phyloP scores from a whole-genome alignment of 2,888 invertebrate species.

The Neoitamus cyanurus region DNA sequence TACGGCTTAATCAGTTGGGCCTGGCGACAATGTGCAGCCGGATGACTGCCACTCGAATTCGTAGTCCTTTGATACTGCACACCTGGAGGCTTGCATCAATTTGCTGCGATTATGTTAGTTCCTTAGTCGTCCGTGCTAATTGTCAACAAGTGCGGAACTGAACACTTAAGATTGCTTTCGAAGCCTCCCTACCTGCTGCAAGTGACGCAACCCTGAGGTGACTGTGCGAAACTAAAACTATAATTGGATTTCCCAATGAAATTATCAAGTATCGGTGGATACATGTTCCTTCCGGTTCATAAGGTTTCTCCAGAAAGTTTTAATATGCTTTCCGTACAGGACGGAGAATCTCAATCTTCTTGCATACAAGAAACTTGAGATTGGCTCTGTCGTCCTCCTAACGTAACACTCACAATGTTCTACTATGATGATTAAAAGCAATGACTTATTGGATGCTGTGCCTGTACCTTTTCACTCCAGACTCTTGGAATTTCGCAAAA shows the following conservation, averaged over 20 bases:
- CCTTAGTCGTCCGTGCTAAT: not conserved
- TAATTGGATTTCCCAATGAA: not conserved
- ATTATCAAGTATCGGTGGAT: not conserved
- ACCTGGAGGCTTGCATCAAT: not conserved
- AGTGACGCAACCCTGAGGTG: not conserved
- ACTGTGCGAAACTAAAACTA: not conserved
- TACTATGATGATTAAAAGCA: not conserved
- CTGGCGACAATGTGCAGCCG: not conserved
- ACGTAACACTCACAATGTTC: not conserved
- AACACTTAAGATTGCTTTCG: not conserved
- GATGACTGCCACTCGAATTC: not conserved
- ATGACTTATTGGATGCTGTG: not conserved
- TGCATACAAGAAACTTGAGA: not conserved
- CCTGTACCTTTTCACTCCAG: not conserved
- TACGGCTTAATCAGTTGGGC: not conserved
- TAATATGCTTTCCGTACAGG: not conserved
- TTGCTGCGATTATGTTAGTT: not conserved
- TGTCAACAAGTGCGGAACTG: not conserved
- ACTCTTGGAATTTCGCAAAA: not conserved
- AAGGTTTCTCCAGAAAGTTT: not conserved
- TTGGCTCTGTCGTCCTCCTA: not conserved
- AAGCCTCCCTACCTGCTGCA: not conserved
- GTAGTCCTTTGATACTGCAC: not conserved
- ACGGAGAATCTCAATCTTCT: not conserved
- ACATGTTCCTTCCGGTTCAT: not conserved